A percentile compares a stretch with the other conserved stretches of the same genome.
phyloP scores from a whole-genome alignment of 1,140 invertebrate species.

The Hycleus phaleratus region DNA sequence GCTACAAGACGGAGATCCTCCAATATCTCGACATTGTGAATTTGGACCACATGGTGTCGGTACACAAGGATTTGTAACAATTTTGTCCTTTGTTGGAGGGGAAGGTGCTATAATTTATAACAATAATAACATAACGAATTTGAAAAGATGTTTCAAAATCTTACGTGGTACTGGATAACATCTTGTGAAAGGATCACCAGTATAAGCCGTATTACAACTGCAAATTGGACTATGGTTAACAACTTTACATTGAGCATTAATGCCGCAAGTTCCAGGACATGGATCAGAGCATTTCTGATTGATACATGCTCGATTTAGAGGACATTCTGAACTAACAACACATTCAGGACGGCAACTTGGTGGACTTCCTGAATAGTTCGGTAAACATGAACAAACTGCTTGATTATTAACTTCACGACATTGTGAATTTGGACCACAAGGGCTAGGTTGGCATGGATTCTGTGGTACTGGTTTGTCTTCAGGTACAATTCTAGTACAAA shows the following conservation, averaged over 20 bases:
- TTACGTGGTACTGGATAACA: constrained; percentile 52
- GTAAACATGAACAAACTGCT: constrained; percentile 70
- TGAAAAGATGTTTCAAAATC: constrained; percentile 9
- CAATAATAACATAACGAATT: neutral
- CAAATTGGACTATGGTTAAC: constrained; percentile 80
- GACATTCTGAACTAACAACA: constrained; percentile 68
- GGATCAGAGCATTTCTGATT: constrained; percentile 74
- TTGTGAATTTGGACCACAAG: constrained; percentile 72
- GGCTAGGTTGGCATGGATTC: constrained; percentile 68
- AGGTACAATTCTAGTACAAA: constrained; percentile 46
- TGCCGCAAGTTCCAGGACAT: constrained; percentile 69
- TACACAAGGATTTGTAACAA: constrained; percentile 4
- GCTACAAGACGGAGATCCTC: constrained; percentile 50
- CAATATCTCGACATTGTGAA: constrained; percentile 51
- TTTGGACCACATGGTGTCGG: constrained; percentile 49
- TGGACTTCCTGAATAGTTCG: constrained; percentile 65
- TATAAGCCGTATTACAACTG: constrained; percentile 60
- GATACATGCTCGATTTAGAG: constrained; percentile 62
- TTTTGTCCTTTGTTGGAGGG: neutral
- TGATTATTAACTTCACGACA: constrained; percentile 62
- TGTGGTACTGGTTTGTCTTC: constrained; percentile 44
- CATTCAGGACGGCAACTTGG: constrained; percentile 73
- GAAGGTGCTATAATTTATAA: constrained; percentile 1
- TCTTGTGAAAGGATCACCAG: constrained; percentile 73
- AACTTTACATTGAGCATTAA: constrained; percentile 69